phyloP scores from a whole-genome alignment of 92 coral and sea anemone species.

The Pocillopora meandrina region DNA sequence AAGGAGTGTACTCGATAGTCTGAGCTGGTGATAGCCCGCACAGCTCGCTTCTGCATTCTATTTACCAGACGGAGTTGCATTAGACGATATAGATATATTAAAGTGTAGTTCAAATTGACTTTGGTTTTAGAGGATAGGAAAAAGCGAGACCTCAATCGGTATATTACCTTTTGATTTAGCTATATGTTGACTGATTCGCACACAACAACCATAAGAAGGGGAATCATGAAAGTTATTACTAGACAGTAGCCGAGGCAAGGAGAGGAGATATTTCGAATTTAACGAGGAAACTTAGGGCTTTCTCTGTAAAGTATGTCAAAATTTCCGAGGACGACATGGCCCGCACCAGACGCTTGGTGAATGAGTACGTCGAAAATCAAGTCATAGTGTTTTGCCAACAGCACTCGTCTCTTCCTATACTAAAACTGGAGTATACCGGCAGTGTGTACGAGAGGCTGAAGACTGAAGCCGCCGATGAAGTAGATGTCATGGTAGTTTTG shows the following conservation, averaged over 20 bases:
- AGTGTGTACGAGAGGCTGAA: slow-evolving; percentile 77
- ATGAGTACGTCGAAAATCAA: slow-evolving; percentile 41
- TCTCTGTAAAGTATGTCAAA: slow-evolving; percentile 44
- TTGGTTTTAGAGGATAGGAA: too few species aligned
- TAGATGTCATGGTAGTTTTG: slow-evolving; percentile 75
- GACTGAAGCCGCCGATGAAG: slow-evolving; percentile 84
- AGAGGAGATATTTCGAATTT: slow-evolving; percentile 9
- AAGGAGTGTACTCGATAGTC: too few species aligned
- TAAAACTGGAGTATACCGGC: slow-evolving; percentile 71
- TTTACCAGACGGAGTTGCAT: too few species aligned
- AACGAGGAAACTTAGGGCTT: slow-evolving; percentile 46
- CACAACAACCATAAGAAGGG: too few species aligned
- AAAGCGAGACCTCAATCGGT: too few species aligned
- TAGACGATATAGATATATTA: too few species aligned
- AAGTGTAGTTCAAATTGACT: too few species aligned
- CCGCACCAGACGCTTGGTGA: slow-evolving; percentile 51
- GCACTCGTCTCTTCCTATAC: slow-evolving; percentile 48
- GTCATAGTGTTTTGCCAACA: slow-evolving; percentile 31
- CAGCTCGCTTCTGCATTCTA: too few species aligned
- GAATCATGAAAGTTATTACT: too few species aligned
- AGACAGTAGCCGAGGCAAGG: not conserved
- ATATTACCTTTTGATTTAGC: too few species aligned
- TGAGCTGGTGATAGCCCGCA: too few species aligned
- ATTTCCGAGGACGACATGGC: slow-evolving; percentile 50
- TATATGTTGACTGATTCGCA: too few species aligned